phyloP scores from a whole-genome alignment of 1,140 invertebrate genomes.

The Patella vulgata region DNA sequence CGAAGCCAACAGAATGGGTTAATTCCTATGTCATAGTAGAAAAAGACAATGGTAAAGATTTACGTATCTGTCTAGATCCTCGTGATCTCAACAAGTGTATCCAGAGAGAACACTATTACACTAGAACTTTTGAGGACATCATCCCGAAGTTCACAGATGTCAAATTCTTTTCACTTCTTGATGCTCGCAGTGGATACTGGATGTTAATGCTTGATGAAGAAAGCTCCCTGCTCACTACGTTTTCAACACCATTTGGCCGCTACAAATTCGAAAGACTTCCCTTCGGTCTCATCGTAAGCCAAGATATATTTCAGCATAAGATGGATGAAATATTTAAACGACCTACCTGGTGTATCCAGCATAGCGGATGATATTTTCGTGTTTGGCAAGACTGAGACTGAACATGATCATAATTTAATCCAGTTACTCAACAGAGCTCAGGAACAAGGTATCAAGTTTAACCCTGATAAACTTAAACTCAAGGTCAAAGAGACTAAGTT shows the following conservation, averaged over 20 bases:
- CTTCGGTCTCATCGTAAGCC: conserved; percentile 50
- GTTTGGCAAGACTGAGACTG: too few species aligned
- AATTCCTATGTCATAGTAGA: too few species aligned
- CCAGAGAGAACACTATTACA: conserved; percentile 41
- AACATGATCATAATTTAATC: conserved; percentile 56
- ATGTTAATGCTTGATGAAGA: too few species aligned
- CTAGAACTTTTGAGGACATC: conserved; percentile 32
- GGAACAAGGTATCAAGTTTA: conserved; percentile 27
- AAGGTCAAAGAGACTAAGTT: conserved; percentile 42
- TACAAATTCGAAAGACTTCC: too few species aligned
- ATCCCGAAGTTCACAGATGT: conserved; percentile 16
- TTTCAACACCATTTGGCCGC: too few species aligned
- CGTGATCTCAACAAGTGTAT: conserved; percentile 69
- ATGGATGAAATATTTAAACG: conserved; percentile 55
- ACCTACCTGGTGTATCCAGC: conserved; percentile 51
- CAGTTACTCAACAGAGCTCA: conserved; percentile 55
- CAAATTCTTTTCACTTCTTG: conserved; percentile 29
- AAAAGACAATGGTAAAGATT: too few species aligned
- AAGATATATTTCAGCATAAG: conserved; percentile 53
- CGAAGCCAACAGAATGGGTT: too few species aligned
- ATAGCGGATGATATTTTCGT: too few species aligned
- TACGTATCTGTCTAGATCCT: conserved; percentile 70
- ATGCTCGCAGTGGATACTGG: too few species aligned
- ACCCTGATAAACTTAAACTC: conserved; percentile 58
- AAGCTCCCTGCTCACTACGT: too few species aligned